Evolutionary conservation across 2,888 invertebrate species (phyloP).

Genomic region (Calameuta pallipes): DNA sequence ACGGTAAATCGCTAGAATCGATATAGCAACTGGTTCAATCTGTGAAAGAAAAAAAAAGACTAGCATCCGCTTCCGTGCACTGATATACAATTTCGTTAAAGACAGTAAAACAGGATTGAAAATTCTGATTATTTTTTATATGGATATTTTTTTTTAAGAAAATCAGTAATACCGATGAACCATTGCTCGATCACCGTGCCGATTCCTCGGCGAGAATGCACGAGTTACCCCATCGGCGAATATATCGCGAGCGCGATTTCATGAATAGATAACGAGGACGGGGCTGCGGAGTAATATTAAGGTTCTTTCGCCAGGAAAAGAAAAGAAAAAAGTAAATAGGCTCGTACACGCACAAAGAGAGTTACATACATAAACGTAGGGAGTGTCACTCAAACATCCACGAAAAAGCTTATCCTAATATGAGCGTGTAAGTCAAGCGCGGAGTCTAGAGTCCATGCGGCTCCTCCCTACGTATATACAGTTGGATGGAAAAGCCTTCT

Average conservation of each 20-base stretch:
- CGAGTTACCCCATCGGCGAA: not conserved
- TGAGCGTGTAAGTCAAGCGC: not conserved
- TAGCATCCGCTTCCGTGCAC: not conserved
- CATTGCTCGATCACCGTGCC: not conserved
- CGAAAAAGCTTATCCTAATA: not conserved
- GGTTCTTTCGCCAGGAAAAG: not conserved
- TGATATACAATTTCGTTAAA: not conserved
- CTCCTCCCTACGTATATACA: not conserved
- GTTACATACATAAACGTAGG: not conserved
- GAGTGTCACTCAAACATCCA: not conserved
- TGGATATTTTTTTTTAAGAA: not conserved
- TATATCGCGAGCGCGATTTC: constrained; percentile 20
- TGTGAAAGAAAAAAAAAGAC: not conserved
- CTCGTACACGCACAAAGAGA: not conserved
- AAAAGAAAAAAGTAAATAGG: not conserved
- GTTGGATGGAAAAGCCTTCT: not conserved
- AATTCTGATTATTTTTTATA: not conserved
- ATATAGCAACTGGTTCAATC: not conserved
- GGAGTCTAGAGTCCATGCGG: not conserved
- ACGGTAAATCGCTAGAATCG: not conserved
- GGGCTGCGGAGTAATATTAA: constrained; percentile 7
- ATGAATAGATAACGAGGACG: constrained; percentile 18
- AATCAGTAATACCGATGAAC: not conserved
- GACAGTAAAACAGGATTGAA: not conserved
- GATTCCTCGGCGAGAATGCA: not conserved